Conservation (phyloP, 1,140 invertebrate genomes). For the Thalassaphorura encarpata region DNA sequence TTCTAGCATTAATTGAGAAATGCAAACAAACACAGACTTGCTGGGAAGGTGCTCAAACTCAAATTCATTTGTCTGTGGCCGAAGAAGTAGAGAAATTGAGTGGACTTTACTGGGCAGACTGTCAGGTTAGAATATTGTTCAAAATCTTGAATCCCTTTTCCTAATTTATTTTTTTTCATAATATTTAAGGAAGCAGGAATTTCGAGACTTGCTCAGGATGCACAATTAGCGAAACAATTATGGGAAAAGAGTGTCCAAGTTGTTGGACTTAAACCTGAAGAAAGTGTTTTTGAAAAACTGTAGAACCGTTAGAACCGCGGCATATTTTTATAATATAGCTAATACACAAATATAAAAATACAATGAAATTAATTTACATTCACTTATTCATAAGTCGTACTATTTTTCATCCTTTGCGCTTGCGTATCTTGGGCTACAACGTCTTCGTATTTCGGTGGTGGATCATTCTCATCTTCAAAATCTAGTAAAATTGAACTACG, state of each 20-base stretch:
- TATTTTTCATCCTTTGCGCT: too few species aligned
- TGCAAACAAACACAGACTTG: constrained; percentile 26
- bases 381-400: too few species aligned
- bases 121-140: constrained; percentile 21
- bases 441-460: too few species aligned
- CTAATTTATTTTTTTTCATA: background rate
- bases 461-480: too few species aligned
- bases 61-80: constrained; percentile 36
- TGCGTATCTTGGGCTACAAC: too few species aligned
- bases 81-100: constrained; percentile 35
- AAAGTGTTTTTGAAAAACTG: constrained; percentile 4
- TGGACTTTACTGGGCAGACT: constrained; percentile 41
- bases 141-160: background rate
- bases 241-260: constrained; percentile 40
- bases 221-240: constrained; percentile 36
- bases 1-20: background rate
- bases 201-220: constrained; percentile 33
- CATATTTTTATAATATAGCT: too few species aligned
- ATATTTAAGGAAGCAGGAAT: constrained; percentile 17
- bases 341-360: too few species aligned
- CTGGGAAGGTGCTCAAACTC: constrained; percentile 38
- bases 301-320: too few species aligned
- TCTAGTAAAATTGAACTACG: too few species aligned
- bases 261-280: constrained; percentile 32
- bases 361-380: too few species aligned